These are phyloP conservation scores for Drosophila atroscutellata DNA, from an alignment of 2,888 invertebrate genomes.

Conservation along the genomic window DNA sequence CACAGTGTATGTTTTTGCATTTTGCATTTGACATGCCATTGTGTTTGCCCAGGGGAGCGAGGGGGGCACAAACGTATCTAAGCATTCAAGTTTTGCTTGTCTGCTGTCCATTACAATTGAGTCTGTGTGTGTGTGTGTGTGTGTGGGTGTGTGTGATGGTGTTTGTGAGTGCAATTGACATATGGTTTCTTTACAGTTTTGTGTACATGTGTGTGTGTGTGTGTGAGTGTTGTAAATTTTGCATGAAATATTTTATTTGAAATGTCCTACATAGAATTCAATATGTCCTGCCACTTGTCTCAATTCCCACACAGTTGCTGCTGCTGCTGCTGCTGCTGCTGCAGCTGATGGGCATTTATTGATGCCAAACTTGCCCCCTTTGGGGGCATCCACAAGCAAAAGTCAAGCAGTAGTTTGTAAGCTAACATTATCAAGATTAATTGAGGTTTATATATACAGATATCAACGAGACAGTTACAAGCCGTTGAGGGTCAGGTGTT, in stretches of 20 bases:
- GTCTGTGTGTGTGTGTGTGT: conserved; percentile 23
- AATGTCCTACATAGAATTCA: conserved; percentile 58
- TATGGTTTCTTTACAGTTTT: conserved; percentile 79
- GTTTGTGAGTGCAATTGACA: conserved; percentile 72
- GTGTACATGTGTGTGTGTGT: conserved; percentile 20
- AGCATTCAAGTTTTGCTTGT: conserved; percentile 41
- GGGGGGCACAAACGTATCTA: conserved; percentile 13
- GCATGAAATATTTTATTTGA: conserved; percentile 80
- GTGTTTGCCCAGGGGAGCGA: conserved; percentile 43
- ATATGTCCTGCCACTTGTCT: conserved; percentile 54
- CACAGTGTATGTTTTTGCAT: conserved; percentile 65
- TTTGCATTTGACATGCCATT: conserved; percentile 81
- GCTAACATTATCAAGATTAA: conserved; percentile 69
- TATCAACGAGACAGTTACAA: conserved; percentile 35
- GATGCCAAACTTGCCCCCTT: conserved; percentile 8
- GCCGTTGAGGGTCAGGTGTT: conserved; percentile 15
- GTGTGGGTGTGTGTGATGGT: conserved; percentile 10
- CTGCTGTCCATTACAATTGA: conserved; percentile 36
- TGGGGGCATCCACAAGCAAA: conserved; percentile 24
- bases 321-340: conserved; percentile 19
- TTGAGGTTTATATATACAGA: conserved; percentile 35
- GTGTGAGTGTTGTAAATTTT: conserved; percentile 67
- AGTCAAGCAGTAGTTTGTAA: conserved; percentile 58
- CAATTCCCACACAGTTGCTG: conserved; percentile 55
- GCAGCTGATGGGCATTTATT: conserved; percentile 65